Conservation (phyloP, 2,797 vertebrate genomes). For the Gambelia wislizenii region DNA sequence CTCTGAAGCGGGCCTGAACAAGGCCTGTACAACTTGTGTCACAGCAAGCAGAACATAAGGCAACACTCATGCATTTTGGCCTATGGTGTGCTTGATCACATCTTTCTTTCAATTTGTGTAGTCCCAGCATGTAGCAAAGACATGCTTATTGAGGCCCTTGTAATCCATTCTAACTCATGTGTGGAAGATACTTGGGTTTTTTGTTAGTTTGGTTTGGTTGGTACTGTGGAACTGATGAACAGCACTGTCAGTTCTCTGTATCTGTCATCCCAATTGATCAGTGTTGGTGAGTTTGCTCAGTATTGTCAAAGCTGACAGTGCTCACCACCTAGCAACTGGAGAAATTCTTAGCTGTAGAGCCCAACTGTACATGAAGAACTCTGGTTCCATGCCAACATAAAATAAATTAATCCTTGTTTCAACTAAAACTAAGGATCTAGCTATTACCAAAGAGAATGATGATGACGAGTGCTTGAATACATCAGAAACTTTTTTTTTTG, state of each 20-base stretch:
- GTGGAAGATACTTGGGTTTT: not conserved
- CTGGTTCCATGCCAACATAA: not conserved
- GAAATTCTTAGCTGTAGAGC: not conserved
- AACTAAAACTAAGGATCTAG: not conserved
- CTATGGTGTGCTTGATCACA: not conserved
- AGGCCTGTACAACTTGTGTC: not conserved
- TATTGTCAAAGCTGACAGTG: not conserved
- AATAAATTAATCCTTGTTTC: not conserved
- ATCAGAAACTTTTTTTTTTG: no score
- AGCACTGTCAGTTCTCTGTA: not conserved
- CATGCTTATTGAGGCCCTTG: not conserved
- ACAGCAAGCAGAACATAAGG: not conserved
- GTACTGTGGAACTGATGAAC: not conserved
- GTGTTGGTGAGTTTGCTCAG: constrained; percentile 1
- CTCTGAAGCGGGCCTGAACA: not conserved
- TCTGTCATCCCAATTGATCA: not conserved
- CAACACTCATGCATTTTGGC: not conserved
- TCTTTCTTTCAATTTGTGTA: not conserved
- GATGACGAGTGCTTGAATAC: not conserved
- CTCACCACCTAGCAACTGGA: not conserved
- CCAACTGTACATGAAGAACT: not conserved
- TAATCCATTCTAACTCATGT: not conserved
- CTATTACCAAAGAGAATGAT: not conserved
- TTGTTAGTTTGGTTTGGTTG: no score
- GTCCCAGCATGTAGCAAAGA: not conserved